Evolutionary conservation across 2,888 invertebrate species (phyloP), one percentile per base, ranked within the genome.

Genomic region (Rhogogaster chlorosoma): DNA sequence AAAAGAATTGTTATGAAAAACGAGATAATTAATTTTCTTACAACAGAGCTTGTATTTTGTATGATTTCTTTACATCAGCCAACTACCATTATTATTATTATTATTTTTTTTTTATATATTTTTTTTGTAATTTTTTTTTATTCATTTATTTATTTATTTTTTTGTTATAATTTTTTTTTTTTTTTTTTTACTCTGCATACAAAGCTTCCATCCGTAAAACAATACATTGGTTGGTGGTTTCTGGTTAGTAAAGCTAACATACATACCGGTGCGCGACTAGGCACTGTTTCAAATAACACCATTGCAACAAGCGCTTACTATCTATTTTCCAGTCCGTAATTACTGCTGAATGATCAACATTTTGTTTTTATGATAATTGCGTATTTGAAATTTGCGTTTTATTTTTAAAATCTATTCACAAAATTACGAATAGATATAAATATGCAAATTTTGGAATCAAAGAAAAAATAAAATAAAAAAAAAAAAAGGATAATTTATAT

Each of bases 231-330:
- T 88, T 89, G 88, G 86, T 88, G 84, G 86, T 86, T 86, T 86
- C 84, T 86, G 88, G 90, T 91, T 90, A 91, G 90, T 91, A 88
- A 90, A 89, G 89, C 89, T 90, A 88, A 87, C 88, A 89, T 89
- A 89, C 88, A 89, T 87, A 89, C 89, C 86, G 85, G 84, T 83
- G 84, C 70, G 57, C 73, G 57, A 64, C 32, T 78, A 64, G 77
- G 70, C 87, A 84, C 86, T 84, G 38, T 85, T 83, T 18, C 71
- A 22, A 84, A 84, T 64, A 84, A 71, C 85, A 86, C 64, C 45
- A 29, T 83, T 83, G 86, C 86, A 85, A 86, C 87, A 86, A 87
- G 86, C 89, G 91, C 90, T 91, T 90, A 88, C 90, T 89, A 88
- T 88, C 90, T 90, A 91, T 91, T 92, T 90, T 90, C 89, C 88